These are phyloP conservation scores for Oryctes rhinoceros DNA, from an alignment of 1,140 invertebrate species.

Conservation along the genomic window DNA sequence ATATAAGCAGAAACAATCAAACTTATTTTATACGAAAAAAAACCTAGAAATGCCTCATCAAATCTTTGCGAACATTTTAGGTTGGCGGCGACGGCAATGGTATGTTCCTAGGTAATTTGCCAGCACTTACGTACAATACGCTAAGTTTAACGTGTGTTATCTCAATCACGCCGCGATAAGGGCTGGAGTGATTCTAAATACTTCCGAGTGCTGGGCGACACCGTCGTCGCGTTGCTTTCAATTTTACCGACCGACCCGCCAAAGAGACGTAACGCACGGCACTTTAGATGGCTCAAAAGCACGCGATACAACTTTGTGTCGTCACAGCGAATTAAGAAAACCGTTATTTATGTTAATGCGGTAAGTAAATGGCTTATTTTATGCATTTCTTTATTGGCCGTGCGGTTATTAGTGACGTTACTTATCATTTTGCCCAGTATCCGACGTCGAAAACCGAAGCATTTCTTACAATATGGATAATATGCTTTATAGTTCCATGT, in stretches of 20 bases:
- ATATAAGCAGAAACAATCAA: too few species aligned
- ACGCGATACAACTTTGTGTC: conserved; percentile 17
- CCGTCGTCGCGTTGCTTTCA: not conserved
- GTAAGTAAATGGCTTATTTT: conserved; percentile 14
- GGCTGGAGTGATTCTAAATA: not conserved
- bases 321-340: conserved; percentile 5
- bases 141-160: not conserved
- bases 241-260: not conserved
- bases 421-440: too few species aligned
- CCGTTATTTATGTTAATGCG: not conserved
- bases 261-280: not conserved
- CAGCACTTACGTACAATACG: not conserved
- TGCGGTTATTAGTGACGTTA: too few species aligned
- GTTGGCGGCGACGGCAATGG: too few species aligned
- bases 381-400: not conserved
- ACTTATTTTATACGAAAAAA: too few species aligned
- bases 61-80: too few species aligned
- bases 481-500: too few species aligned
- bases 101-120: not conserved
- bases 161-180: not conserved
- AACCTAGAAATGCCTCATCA: too few species aligned
- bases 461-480: too few species aligned
- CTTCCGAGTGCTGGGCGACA: conserved; percentile 11
- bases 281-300: not conserved
- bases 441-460: too few species aligned